phyloP scores from a whole-genome alignment of 2,797 vertebrate species.

The Schizopygopsis pylzovi region DNA sequence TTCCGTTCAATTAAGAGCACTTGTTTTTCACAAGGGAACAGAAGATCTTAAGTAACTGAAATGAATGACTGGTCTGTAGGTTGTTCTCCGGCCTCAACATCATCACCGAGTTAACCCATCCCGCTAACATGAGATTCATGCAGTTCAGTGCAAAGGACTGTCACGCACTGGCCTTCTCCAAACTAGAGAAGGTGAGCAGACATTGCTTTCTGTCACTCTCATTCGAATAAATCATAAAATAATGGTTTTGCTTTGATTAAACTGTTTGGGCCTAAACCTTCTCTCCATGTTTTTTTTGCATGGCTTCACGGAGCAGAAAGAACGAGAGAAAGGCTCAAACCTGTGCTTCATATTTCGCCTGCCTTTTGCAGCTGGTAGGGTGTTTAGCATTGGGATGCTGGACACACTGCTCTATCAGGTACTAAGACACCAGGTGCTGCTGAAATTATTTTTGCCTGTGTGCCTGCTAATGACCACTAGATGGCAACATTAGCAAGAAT shows the following conservation, averaged over 20 bases:
- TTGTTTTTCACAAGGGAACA: not conserved
- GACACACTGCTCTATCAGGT: slow-evolving; percentile 86
- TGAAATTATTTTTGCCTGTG: not conserved
- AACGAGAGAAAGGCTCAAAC: slow-evolving; percentile 84
- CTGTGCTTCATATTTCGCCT: slow-evolving; percentile 86
- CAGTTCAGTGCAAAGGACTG: slow-evolving; percentile 77
- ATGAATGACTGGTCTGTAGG: slow-evolving; percentile 46
- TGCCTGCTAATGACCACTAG: slow-evolving; percentile 2
- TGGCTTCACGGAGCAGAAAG: slow-evolving; percentile 74
- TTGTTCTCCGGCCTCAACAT: slow-evolving; percentile 75
- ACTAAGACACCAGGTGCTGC: slow-evolving; percentile 13
- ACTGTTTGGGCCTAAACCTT: not conserved
- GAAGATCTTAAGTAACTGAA: not conserved
- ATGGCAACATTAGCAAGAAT: not conserved
- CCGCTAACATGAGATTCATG: slow-evolving; percentile 76
- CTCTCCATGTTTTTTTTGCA: not conserved
- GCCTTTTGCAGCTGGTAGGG: slow-evolving; percentile 84
- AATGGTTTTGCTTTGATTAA: not conserved
- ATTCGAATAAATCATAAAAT: not conserved
- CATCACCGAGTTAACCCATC: slow-evolving; percentile 73
- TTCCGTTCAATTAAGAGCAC: not conserved
- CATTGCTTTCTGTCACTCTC: not conserved
- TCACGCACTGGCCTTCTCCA: slow-evolving; percentile 84
- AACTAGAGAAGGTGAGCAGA: slow-evolving; percentile 82
- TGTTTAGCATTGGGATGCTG: slow-evolving; percentile 86